phyloP scores from a whole-genome alignment of 2,797 vertebrate species.

The Cirrhinus mrigala region DNA sequence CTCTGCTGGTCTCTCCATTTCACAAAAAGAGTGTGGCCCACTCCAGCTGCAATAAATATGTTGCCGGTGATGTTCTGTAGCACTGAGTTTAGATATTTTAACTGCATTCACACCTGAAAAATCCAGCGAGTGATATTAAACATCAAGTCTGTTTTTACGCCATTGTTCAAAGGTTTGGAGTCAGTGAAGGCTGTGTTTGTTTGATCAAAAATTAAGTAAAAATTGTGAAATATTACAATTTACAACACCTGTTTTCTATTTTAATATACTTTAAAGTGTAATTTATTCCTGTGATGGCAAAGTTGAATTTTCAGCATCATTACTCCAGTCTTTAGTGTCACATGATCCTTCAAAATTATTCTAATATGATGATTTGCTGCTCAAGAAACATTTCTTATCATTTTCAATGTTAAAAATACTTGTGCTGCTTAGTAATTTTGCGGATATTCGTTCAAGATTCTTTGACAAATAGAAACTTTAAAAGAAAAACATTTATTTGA shows the following conservation, averaged over 20 bases:
- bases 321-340: not conserved
- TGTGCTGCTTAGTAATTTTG: not conserved
- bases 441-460: not conserved
- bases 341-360: not conserved
- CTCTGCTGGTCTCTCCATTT: constrained; percentile 9
- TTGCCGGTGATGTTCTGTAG: not conserved
- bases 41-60: not conserved
- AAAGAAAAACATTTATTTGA: not conserved
- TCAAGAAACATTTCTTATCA: not conserved
- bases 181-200: not conserved
- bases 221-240: not conserved
- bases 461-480: not conserved
- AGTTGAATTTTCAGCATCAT: not conserved
- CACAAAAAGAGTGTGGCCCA: not conserved
- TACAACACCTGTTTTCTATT: not conserved
- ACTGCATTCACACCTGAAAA: not conserved
- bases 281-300: not conserved
- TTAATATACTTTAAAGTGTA: not conserved
- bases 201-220: not conserved
- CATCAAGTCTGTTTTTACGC: not conserved
- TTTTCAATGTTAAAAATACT: not conserved
- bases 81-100: not conserved
- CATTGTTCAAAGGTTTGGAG: not conserved
- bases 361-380: not conserved
- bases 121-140: not conserved